Evolutionary conservation across 1,140 invertebrate genomes (phyloP).

Genomic region (Eurosta solidaginis): DNA sequence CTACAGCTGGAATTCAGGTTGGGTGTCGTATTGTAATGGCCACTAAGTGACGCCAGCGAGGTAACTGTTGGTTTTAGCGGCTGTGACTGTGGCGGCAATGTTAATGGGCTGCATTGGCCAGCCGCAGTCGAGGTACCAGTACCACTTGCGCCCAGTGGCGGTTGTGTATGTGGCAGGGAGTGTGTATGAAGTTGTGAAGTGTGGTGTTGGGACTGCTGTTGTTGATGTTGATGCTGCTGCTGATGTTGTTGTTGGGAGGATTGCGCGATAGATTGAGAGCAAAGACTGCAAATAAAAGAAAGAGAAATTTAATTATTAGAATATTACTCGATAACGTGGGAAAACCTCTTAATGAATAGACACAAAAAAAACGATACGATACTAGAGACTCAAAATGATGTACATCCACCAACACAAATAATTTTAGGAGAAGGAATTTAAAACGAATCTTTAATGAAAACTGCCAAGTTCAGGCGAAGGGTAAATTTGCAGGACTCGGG

Average conservation of each 20-base stretch:
- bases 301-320: neutral
- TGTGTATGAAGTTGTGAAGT: constrained; percentile 37
- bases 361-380: too few relatives aligned
- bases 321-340: neutral
- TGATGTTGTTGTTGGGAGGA: constrained; percentile 7
- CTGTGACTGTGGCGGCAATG: constrained; percentile 53
- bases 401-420: too few relatives aligned
- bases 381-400: too few relatives aligned
- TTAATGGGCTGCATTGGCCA: constrained; percentile 44
- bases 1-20: constrained; percentile 30
- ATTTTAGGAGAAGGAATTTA: too few relatives aligned
- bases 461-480: too few relatives aligned
- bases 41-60: constrained; percentile 43
- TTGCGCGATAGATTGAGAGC: constrained; percentile 37
- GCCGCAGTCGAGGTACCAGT: neutral
- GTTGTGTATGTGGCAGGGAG: constrained; percentile 23
- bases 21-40: constrained; percentile 40
- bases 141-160: neutral
- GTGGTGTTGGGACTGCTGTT: constrained; percentile 35
- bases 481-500: too few relatives aligned
- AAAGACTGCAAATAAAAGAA: constrained; percentile 46
- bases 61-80: constrained; percentile 53
- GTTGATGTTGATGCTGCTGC: constrained; percentile 16
- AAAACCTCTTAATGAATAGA: too few relatives aligned
- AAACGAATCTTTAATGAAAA: too few relatives aligned